Conservation (phyloP, 2,888 invertebrate genomes). For the Cephus pulcher region DNA sequence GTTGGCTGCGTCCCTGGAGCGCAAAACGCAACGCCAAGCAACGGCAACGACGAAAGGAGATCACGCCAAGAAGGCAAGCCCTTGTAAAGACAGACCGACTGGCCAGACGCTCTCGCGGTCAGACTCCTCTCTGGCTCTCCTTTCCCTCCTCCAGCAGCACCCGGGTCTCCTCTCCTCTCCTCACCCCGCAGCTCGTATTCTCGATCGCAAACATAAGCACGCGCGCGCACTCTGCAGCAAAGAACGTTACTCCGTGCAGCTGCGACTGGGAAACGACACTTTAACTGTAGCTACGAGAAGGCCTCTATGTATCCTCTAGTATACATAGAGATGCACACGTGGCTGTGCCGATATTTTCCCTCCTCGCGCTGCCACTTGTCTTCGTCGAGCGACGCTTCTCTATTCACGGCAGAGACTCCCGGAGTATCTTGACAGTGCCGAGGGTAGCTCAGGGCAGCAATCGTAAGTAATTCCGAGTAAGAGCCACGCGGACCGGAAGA, state of each 20-base stretch:
- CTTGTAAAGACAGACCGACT: conserved; percentile 41
- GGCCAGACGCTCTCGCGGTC: conserved; percentile 30
- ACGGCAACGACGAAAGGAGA: conserved; percentile 44
- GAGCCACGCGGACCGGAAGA: no score
- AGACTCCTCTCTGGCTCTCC: conserved; percentile 32
- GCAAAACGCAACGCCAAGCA: conserved; percentile 22
- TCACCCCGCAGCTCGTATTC: conserved; percentile 13
- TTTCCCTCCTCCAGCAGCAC: conserved; percentile 8
- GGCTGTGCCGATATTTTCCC: background rate
- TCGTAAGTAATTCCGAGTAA: no score
- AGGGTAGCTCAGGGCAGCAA: no score
- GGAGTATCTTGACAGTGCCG: background rate
- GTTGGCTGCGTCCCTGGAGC: conserved; percentile 19
- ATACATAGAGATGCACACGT: conserved; percentile 4
- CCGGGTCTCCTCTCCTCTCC: conserved; percentile 16
- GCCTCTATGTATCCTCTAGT: no score
- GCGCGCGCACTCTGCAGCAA: conserved; percentile 14
- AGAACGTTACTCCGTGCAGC: conserved; percentile 35
- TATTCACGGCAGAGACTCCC: background rate
- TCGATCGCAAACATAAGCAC: conserved; percentile 12
- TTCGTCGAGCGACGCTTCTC: no score
- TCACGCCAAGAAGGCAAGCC: conserved; percentile 44
- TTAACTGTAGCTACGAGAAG: conserved; percentile 30
- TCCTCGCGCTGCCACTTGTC: no score
- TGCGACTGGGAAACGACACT: conserved; percentile 35